Percentiles rank a stretch among this genome's conserved stretches.
phyloP scores from a whole-genome alignment of 2,888 invertebrate species.

The Lottia gigantea region DNA sequence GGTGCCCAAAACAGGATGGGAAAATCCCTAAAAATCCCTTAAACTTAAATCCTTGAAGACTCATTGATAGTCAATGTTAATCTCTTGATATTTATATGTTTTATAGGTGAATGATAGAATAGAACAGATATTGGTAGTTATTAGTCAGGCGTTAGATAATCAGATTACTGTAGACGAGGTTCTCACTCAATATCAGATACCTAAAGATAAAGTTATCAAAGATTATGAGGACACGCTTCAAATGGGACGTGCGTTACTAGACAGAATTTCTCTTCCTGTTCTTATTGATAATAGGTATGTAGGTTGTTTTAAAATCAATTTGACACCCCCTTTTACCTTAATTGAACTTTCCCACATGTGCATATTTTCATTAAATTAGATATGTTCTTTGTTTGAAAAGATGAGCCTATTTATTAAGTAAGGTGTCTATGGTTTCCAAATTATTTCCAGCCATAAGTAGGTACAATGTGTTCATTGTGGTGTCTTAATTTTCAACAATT shows the following conservation, averaged over 20 bases:
- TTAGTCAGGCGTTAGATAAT: slow-evolving; percentile 56
- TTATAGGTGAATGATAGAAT: slow-evolving; percentile 58
- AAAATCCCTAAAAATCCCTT: too few species aligned
- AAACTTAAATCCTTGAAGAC: too few species aligned
- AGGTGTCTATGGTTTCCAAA: too few species aligned
- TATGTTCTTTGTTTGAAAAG: too few species aligned
- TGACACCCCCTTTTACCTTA: not conserved
- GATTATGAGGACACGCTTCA: slow-evolving; percentile 53
- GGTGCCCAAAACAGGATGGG: too few species aligned
- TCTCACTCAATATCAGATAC: slow-evolving; percentile 40
- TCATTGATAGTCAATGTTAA: too few species aligned
- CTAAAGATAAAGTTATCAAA: slow-evolving; percentile 44
- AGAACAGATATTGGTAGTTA: slow-evolving; percentile 54
- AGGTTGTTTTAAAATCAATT: not conserved
- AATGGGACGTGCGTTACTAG: slow-evolving; percentile 60
- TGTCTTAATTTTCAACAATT: too few species aligned
- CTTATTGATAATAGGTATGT: slow-evolving; percentile 58
- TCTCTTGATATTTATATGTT: too few species aligned
- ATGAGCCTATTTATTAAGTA: too few species aligned
- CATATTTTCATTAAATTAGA: too few species aligned
- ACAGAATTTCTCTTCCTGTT: slow-evolving; percentile 57
- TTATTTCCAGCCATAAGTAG: too few species aligned
- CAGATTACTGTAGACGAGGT: slow-evolving; percentile 53
- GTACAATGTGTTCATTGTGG: too few species aligned
- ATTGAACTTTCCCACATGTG: not conserved